These are phyloP conservation scores for Plecotus auritus DNA, from an alignment of 2,113 vertebrate species.

Conservation along the genomic window DNA sequence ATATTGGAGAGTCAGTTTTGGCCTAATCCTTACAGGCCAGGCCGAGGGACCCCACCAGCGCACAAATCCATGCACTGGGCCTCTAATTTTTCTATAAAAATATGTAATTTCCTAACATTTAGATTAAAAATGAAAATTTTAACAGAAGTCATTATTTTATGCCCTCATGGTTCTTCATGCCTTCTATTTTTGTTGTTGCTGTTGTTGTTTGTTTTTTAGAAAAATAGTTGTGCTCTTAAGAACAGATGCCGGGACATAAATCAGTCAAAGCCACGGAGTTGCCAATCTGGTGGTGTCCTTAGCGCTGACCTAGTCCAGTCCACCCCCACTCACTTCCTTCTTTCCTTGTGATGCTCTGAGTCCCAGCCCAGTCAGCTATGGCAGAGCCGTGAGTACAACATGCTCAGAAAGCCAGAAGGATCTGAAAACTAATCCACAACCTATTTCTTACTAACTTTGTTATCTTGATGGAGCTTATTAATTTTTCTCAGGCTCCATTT, in stretches of 20 bases:
- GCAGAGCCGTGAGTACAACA: not conserved
- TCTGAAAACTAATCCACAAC: not conserved
- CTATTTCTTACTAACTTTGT: too few relatives aligned
- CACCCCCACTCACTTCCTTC: rapidly evolving
- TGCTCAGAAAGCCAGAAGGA: not conserved
- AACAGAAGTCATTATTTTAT: not conserved
- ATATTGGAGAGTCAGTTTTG: too few relatives aligned
- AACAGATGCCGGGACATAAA: not conserved
- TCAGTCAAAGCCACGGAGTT: not conserved
- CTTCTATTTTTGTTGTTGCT: not conserved
- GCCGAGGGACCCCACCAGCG: too few relatives aligned
- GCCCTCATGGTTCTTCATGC: not conserved
- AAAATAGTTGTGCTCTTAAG: not conserved
- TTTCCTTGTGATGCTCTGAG: rapidly evolving
- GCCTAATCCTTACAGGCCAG: too few relatives aligned
- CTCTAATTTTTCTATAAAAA: not conserved
- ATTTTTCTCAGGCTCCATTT: not conserved
- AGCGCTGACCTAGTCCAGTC: not conserved
- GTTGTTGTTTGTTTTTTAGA: not conserved
- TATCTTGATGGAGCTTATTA: not conserved
- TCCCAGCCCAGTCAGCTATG: rapidly evolving
- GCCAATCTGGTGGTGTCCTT: too few relatives aligned
- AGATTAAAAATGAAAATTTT: not conserved
- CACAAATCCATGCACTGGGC: too few relatives aligned
- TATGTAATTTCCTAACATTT: not conserved